Base-by-base conservation (phyloP, 2,797 vertebrate species). In the Gymnothorax javanicus region DNA sequence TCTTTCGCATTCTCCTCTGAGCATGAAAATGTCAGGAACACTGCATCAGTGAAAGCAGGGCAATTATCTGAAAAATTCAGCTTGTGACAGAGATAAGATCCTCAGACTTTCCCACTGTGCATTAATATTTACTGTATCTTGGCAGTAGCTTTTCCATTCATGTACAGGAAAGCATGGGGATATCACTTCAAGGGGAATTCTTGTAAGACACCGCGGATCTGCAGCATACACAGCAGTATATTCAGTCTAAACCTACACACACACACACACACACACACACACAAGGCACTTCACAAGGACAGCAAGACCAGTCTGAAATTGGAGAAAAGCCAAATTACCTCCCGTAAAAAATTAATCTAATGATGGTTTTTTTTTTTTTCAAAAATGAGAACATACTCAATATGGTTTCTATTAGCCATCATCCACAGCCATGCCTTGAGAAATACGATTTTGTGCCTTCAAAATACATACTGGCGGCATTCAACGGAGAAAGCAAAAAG, bases 401-500 rank as follows among this genome's bases (percentile, higher is more conserved):
- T 87, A 88, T 83, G 75, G 87, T 89, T 86, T 77, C 85, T 81
- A 67, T 91, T 87, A 91, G 92, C 43, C 93, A 93, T 93, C 90
- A 92, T 91, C 91, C 90, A 57, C 87, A 88, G 90, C 90, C 92
- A 90, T 93, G 91, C 87, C 2, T 85, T 2, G 91, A 94, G 93
- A 94, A 95, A 94, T 94, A 95, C 94, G 94, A 92, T 93, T 94
- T 92, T 93, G 91, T 91, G 93, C 92, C 93, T 93, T 94, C 91
- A 95, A 95, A 95, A 95, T 86, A 59, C 85, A 94, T 93, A 93
- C 93, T 93, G 87, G 91, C 89, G 92, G 95, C 96, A 97, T 97
- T 97, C 97, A 97, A 95, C 84, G 89, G 95, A 96, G 82, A 84
- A 97, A 97, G 96, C 94, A 95, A 97, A 97, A 97, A 96, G 96